These are phyloP conservation scores for Octomys mimax DNA, from an alignment of 2,797 vertebrate genomes.

Conservation along the genomic window DNA sequence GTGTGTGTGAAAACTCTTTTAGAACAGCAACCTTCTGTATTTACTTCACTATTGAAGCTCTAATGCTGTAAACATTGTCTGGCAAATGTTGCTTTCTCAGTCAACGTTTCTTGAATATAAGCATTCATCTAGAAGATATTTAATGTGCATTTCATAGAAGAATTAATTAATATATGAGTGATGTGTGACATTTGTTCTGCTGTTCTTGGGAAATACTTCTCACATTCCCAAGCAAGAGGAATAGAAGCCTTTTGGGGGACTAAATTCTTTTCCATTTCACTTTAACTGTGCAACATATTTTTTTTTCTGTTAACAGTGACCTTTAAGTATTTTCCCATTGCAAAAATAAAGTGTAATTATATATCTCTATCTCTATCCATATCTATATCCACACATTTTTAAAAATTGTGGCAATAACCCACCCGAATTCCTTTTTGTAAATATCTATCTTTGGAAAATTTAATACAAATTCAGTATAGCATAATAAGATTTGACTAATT, in stretches of 20 bases:
- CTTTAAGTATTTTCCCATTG: conserved; percentile 52
- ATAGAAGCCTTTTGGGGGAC: neutral
- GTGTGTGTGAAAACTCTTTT: neutral
- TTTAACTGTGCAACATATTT: neutral
- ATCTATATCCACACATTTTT: neutral
- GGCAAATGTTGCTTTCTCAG: neutral
- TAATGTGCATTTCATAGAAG: neutral
- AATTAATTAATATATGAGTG: neutral
- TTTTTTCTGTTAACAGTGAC: neutral
- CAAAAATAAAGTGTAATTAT: neutral
- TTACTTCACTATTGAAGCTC: neutral
- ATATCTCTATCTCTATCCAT: neutral
- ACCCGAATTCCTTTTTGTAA: conserved; percentile 37
- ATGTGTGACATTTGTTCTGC: neutral
- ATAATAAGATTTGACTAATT: neutral
- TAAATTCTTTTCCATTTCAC: neutral
- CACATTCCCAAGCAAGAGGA: neutral
- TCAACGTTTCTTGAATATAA: conserved; percentile 5
- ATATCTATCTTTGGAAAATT: conserved; percentile 31
- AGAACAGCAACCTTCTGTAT: neutral
- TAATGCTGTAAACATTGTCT: neutral
- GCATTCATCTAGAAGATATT: neutral
- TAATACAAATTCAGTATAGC: conserved; percentile 50
- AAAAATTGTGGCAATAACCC: neutral
- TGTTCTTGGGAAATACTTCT: neutral